Conservation (phyloP, 2,797 vertebrate species). For the Parauchenoglanis punctatus region DNA sequence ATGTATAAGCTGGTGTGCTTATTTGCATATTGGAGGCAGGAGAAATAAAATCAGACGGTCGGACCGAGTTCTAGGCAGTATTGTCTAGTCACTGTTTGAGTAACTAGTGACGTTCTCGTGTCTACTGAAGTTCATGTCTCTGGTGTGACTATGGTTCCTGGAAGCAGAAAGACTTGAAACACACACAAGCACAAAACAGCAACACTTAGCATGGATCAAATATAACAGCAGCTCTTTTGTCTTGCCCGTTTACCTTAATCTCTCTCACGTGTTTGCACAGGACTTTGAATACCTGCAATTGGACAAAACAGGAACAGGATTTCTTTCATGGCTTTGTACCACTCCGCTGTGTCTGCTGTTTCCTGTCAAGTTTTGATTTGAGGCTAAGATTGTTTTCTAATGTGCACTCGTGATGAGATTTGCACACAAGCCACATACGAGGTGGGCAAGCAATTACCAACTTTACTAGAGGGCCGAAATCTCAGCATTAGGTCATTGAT, state of each 20-base stretch:
- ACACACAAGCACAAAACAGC: background rate
- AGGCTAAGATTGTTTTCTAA: background rate
- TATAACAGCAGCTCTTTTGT: slow-evolving; percentile 63
- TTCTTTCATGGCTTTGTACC: background rate
- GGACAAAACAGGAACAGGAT: background rate
- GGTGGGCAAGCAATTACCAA: background rate
- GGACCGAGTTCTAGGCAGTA: background rate
- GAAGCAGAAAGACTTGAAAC: background rate
- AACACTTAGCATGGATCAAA: slow-evolving; percentile 46
- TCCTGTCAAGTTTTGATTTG: slow-evolving; percentile 1
- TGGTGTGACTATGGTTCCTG: background rate
- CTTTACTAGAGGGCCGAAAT: background rate
- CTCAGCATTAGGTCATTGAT: background rate
- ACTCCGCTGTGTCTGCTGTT: background rate
- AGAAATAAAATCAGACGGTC: background rate
- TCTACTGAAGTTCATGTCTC: background rate
- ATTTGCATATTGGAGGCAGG: background rate
- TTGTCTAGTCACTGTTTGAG: background rate
- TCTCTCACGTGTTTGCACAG: slow-evolving; percentile 38
- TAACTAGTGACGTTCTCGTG: background rate
- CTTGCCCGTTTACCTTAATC: slow-evolving; percentile 9
- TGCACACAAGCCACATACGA: background rate
- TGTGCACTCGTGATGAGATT: background rate
- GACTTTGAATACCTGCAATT: slow-evolving; percentile 11
- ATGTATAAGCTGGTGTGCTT: background rate